Base-by-base conservation (phyloP, 2,797 vertebrate species). In the Onychomys arenicola region DNA sequence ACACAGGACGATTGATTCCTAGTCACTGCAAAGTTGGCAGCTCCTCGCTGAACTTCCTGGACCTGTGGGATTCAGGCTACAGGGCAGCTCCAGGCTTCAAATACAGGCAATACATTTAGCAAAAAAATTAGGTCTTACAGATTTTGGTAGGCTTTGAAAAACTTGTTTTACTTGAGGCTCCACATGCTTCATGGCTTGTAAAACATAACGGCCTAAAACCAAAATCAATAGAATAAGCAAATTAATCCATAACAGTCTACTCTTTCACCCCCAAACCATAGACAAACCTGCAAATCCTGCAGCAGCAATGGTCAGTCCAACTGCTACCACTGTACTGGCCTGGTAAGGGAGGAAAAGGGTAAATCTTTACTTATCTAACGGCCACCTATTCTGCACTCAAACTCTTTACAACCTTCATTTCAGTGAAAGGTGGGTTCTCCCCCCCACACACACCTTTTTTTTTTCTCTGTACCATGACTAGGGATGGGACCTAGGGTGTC, bases 201-300 rank as follows among this genome's bases (percentile, higher is more conserved):
- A 90, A 10, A 98, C 99, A 93, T 99, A 99, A 49, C 99, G 99
- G 94, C 99, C 99, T 99, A 97, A 37, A 93, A 97, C 34, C 96
- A 95, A 98, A 94, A 97, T 67, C 73, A 97, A 65, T 13, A 63
- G 37, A 73, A 37, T 37, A 75, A 96, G 37, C 16, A 89, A 84
- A 65, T 19, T 32, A 93, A 37, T 34, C 6, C 46, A 43, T 75
- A 91, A 29, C 73, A 85, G 32, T 55, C 46, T 59, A 57, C 21
- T 69, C 13, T 55, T 83, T 57, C 63, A 93, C 29, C 55, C 80
- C 90, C 88, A 92, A 83, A 27, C 1, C 85, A 46, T 27, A 94
- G 46, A 98, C 98, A 57, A 97, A 99, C 99, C 99, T 99, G 99
- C 99, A 98, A 99, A 99, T 98, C 99, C 99, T 67, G 99, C 99